Evolutionary conservation across 1,140 invertebrate genomes (phyloP).

Genomic region (Alviniconcha marisindica): DNA sequence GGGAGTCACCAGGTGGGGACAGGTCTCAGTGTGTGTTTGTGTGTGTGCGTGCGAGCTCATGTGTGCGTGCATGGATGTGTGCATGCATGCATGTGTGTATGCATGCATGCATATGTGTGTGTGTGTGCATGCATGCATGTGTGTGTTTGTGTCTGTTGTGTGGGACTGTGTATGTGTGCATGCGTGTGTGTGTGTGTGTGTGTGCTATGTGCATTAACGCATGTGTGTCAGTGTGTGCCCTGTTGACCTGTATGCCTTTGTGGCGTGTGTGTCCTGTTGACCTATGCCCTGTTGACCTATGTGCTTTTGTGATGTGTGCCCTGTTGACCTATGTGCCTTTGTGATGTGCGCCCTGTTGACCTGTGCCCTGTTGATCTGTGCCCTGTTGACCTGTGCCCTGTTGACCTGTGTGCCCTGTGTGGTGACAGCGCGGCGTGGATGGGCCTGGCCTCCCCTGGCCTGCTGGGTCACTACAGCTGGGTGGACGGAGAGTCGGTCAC

Average conservation of each 20-base stretch:
- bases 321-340: background rate
- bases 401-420: background rate
- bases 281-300: too few relatives aligned
- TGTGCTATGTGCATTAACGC: background rate
- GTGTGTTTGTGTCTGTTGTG: too few relatives aligned
- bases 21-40: background rate
- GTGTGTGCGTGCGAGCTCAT: background rate
- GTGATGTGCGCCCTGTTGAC: background rate
- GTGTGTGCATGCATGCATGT: too few relatives aligned
- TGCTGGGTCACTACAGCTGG: slow-evolving; percentile 44
- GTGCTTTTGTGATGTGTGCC: too few relatives aligned
- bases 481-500: slow-evolving; percentile 9
- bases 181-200: background rate
- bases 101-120: too few relatives aligned
- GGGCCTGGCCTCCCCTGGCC: slow-evolving; percentile 39
- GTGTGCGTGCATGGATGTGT: background rate
- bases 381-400: too few relatives aligned
- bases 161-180: too few relatives aligned
- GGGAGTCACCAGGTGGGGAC: background rate
- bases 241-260: too few relatives aligned
- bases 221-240: too few relatives aligned
- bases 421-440: slow-evolving; percentile 45
- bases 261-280: too few relatives aligned
- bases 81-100: background rate
- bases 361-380: too few relatives aligned